Base-by-base conservation (phyloP, 2,797 vertebrate species). In the Gephyroberyx darwinii region DNA sequence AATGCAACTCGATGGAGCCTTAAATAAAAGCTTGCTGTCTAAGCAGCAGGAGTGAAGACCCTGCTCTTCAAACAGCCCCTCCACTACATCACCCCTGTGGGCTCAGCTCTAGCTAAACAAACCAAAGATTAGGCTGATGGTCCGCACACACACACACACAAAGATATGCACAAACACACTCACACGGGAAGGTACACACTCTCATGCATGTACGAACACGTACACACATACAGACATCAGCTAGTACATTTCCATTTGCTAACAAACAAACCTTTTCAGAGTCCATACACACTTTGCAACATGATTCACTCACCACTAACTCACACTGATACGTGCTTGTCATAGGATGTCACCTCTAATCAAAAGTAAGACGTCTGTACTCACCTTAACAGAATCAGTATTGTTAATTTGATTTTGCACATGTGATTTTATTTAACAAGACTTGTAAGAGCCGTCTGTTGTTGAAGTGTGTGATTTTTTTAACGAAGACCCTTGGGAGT, bases 61-160 rank as follows among this genome's bases (percentile, higher is more conserved):
- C 71, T 48, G 66, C 74, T 91, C 84, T 82, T 70, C 84, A 91
- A 75, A 90, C 90, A 91, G 70, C 71, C 52, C 64, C 60, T 26
- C 58, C 17, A n/a, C 61, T 50, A 8, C 55, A 47, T 56, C 77
- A 53, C 64, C 79, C 61, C 19, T 45, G 20, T 0, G 50, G 51
- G 65, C 72, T 73, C 73, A 14, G 79, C 82, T 84, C 80, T 55
- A 48, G 64, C 74, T 77, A 82, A 92, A 83, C 83, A 90, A 82
- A 89, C 79, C 71, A 19, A 68, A 67, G 56, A 72, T 76, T 59
- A 69, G 52, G 53, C 69, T 68, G 51, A 71, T 64, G 20, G 60
- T 72, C 53, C 55, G 66, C 74, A 48, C 84, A 60, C 4, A 84
- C 75, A 78, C 66, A 67, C 66, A 35, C 1, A 65, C 69, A 55